Evolutionary conservation across 2,888 invertebrate genomes (phyloP), one percentile per base, ranked within the genome.

Genomic region (Osmoderma eremita): DNA sequence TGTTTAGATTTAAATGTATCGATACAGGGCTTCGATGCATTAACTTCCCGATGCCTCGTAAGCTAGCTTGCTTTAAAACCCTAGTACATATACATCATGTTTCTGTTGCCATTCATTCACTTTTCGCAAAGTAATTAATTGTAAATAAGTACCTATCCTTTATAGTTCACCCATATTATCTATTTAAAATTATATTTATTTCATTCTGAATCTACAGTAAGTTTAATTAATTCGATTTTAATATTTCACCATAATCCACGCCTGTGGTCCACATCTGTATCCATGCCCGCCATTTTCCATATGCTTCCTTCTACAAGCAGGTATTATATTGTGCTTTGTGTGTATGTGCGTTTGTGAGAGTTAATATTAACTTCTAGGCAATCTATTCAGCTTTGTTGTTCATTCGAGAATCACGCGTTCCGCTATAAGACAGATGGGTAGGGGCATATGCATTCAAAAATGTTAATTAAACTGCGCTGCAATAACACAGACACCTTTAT

Each of bases 391-490:
- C 17, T n/a, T 18, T 38, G 17, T 17, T 53, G 36, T 38, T 53
- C 53, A 12, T 4, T 38, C 39, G 18, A 53, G 53, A 38, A 38
- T 53, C 38, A 53, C n/a, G 53, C 53, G 39, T 38, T 39, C 12
- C 53, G 53, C 38, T 53, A 53, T 53, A 38, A 30, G 53, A 39
- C 53, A 53, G 53, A 17, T 38, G 53, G 38, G 12, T 53, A 53
- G 54, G 67, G 63, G 54, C 67, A 63, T 63, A 67, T 67, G 53
- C 49, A 67, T 67, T 30, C 63, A 67, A 54, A 50, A 54, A 70
- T 70, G 70, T 67, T 68, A 70, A 70, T 70, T 68, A 68, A 70
- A 70, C 64, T 70, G 67, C 68, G 54, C 45, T 54, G 61, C 63
- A 70, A 66, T 64, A 68, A 64, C 65, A 65, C 48, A 70, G 67